Evolutionary conservation across 2,797 vertebrate species (phyloP), one percentile per base, ranked within the genome.

Genomic region (Propithecus perrieri): DNA sequence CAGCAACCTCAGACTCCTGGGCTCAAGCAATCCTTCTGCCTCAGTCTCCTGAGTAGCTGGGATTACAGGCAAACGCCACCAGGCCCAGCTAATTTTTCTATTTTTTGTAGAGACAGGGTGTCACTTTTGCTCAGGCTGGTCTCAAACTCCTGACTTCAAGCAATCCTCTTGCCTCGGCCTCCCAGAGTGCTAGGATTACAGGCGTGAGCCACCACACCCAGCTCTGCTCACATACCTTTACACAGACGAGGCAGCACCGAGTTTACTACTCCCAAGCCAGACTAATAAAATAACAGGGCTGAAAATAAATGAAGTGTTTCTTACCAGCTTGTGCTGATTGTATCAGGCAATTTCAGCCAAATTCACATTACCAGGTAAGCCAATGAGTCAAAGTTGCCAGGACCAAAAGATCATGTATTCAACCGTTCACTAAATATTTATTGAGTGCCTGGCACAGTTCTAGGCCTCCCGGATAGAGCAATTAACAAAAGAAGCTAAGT

Each of bases 221-320:
- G 33, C 33, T 57, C 92, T 97, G 67, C 18, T 96, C 94, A 50
- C 24, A 55, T 33, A 91, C 48, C 83, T 97, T 89, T 74, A 55
- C 10, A 38, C 41, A 96, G 57, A 84, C 78, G 46, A 91, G 83
- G 63, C 10, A 41, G 88, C 69, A 50, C 91, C 18, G 6, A 28
- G 35, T 55, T 83, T 85, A 57, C 91, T 81, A 12, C 78, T 92
- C 78, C 69, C 88, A 95, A 91, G 46, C 48, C 76, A 81, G 48
- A 65, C 81, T 65, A 35, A 69, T 12, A 41, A 90, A 96, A 76
- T 72, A 76, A 91, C 78, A 46, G 59, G 38, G 33, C 55, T 78
- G 71, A 55, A 57, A 75, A 87, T 85, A 96, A 91, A 93, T 59
- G 33, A 33, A 57, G n/a, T 75, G 69, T 55, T 91, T 84, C 94